phyloP scores from a whole-genome alignment of 2,888 invertebrate species.

The Gari tellinella region DNA sequence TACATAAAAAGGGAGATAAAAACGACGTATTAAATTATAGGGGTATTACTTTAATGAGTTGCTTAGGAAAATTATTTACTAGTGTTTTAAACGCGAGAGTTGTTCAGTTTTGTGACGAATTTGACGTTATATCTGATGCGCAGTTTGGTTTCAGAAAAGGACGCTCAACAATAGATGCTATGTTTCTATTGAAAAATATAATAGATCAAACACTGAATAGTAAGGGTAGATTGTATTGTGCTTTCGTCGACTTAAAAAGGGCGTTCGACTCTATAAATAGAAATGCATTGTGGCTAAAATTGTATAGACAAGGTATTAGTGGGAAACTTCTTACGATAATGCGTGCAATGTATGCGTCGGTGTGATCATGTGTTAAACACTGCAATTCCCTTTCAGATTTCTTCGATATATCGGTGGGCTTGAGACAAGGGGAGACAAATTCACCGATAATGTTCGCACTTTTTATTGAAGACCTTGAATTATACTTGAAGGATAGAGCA shows the following conservation, averaged over 20 bases:
- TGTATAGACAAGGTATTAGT: too few relatives aligned
- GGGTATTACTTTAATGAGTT: conserved; percentile 37
- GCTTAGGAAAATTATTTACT: conserved; percentile 30
- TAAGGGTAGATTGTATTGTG: conserved; percentile 19
- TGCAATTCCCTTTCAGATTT: conserved; percentile 6
- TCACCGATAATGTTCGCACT: conserved; percentile 14
- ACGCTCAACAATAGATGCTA: conserved; percentile 19
- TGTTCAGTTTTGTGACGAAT: conserved; percentile 4
- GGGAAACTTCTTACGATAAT: not conserved
- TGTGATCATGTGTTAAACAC: not conserved
- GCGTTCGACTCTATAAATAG: conserved; percentile 6
- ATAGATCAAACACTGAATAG: not conserved
- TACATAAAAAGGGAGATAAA: conserved; percentile 41
- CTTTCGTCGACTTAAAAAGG: conserved; percentile 13
- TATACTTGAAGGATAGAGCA: not conserved
- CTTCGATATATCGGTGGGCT: conserved; percentile 11
- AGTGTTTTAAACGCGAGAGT: conserved; percentile 23
- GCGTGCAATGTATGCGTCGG: not conserved
- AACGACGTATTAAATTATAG: conserved; percentile 33
- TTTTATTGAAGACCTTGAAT: conserved; percentile 13
- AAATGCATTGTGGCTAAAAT: too few relatives aligned
- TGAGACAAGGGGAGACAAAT: conserved; percentile 13
- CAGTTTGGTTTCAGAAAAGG: conserved; percentile 41
- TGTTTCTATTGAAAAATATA: conserved; percentile 11
- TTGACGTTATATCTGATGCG: conserved; percentile 22